phyloP scores from a whole-genome alignment of 1,140 invertebrate species.

The Apis dorsata region DNA sequence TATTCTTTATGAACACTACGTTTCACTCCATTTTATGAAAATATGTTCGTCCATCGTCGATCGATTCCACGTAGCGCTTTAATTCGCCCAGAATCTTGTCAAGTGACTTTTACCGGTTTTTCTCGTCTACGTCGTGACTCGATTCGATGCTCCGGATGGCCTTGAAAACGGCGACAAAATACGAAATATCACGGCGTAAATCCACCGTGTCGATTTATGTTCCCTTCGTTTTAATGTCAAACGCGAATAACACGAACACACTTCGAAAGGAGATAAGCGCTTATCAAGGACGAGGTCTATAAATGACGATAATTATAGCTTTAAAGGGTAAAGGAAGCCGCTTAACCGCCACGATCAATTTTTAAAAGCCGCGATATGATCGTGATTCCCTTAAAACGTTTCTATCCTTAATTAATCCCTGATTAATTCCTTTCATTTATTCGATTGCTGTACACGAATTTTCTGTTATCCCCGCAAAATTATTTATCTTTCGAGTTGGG shows the following conservation, averaged over 20 bases:
- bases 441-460: neutral
- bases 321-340: neutral
- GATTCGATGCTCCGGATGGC: conserved; percentile 1
- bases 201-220: neutral
- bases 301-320: conserved; percentile 4
- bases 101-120: conserved; percentile 20
- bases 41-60: neutral
- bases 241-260: neutral
- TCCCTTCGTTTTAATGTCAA: neutral
- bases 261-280: neutral
- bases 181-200: neutral
- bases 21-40: conserved; percentile 1
- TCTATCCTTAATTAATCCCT: neutral
- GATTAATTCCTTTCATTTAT: neutral
- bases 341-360: neutral
- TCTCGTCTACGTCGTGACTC: neutral
- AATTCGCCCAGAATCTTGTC: conserved; percentile 14
- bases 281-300: conserved; percentile 11
- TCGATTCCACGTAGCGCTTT: neutral
- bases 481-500: too few species aligned
- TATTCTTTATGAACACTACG: neutral
- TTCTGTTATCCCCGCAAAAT: too few species aligned
- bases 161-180: conserved; percentile 11
- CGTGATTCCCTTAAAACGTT: neutral
- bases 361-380: neutral